Evolutionary conservation across 64 coral and sea anemone species (phyloP).

Genomic region (Anthopleura sola): DNA sequence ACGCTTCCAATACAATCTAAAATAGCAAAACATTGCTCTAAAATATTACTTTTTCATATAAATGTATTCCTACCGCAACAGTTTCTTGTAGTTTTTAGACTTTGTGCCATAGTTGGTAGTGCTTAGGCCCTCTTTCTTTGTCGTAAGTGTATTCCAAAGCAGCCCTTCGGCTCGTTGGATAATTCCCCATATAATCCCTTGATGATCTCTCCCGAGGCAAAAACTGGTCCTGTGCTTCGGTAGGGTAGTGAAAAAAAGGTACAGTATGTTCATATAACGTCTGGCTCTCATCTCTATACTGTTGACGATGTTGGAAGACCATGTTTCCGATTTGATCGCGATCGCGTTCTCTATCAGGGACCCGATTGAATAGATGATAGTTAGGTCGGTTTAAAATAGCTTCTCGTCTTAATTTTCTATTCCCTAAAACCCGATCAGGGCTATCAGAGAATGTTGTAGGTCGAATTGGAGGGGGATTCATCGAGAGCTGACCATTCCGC

Average conservation of each 20-base stretch:
- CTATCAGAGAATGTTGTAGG: conserved; percentile 89
- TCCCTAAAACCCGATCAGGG: conserved; percentile 87
- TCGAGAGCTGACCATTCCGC: conserved; percentile 55
- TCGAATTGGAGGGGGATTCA: conserved; percentile 59
- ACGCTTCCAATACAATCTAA: too few relatives aligned
- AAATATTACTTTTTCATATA: too few relatives aligned
- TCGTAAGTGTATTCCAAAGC: conserved; percentile 81
- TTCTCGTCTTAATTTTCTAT: conserved; percentile 60
- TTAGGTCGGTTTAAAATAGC: conserved; percentile 70
- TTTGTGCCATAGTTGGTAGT: conserved; percentile 82
- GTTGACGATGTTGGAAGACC: conserved; percentile 72
- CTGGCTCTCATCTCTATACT: conserved; percentile 82
- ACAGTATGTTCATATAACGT: conserved; percentile 68
- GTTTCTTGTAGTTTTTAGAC: conserved; percentile 26
- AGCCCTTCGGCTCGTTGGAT: conserved; percentile 71
- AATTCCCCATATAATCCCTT: conserved; percentile 44
- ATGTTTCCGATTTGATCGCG: conserved; percentile 56
- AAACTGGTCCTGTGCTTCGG: conserved; percentile 81
- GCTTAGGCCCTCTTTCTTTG: conserved; percentile 79
- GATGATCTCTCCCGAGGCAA: conserved; percentile 32
- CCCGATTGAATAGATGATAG: conserved; percentile 73
- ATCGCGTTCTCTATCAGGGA: conserved; percentile 89
- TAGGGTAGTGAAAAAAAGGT: conserved; percentile 85
- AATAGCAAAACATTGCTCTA: too few relatives aligned
- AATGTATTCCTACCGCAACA: too few relatives aligned